phyloP scores from a whole-genome alignment of 2,888 invertebrate genomes.

The Acleris holmiana region DNA sequence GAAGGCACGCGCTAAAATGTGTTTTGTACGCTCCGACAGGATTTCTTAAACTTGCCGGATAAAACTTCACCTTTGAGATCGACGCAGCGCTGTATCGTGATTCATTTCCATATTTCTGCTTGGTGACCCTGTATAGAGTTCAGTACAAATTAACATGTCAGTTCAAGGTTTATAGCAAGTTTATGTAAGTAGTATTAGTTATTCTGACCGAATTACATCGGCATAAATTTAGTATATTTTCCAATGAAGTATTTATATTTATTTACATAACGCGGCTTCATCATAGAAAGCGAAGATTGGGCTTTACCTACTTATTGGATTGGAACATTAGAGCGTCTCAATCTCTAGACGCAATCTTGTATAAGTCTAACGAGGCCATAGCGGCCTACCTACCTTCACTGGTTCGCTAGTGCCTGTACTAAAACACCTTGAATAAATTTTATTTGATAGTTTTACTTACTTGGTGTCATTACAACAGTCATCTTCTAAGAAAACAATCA shows the following conservation, averaged over 20 bases:
- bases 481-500: no score
- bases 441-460: no score
- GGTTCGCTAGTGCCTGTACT: conserved; percentile 6
- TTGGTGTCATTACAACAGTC: no score
- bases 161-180: conserved; percentile 1
- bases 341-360: conserved; percentile 9
- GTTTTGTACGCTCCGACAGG: no score
- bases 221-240: conserved; percentile 6
- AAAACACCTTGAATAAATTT: neutral
- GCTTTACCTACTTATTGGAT: conserved; percentile 2
- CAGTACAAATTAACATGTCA: neutral
- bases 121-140: no score
- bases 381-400: conserved; percentile 3
- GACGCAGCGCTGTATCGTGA: no score
- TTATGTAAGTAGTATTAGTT: conserved; percentile 10
- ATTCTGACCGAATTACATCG: conserved; percentile 4
- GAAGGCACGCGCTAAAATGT: no score
- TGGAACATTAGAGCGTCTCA: neutral
- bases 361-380: conserved; percentile 6
- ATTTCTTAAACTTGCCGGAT: no score
- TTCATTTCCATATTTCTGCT: no score
- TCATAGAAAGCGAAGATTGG: conserved; percentile 11
- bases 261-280: conserved; percentile 4
- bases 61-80: no score
- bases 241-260: neutral